Base-by-base conservation (phyloP, 2,888 invertebrate species). In the Stenodema calcarata region DNA sequence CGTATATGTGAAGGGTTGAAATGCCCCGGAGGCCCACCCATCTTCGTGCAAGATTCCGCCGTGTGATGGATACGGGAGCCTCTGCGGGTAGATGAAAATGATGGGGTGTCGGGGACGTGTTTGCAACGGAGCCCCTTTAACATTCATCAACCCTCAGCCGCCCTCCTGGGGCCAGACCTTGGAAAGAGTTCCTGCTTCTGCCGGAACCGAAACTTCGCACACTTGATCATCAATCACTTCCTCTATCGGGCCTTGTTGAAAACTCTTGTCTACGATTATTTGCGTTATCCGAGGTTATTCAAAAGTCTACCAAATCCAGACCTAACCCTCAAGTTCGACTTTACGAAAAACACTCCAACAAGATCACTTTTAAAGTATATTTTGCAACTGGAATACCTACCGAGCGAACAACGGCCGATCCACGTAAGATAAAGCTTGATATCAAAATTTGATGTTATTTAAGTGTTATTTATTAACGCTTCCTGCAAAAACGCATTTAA, bases 71-170 rank as follows among this genome's bases (percentile, higher is more conserved):
- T 73, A 73, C 73, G n/a, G 73, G 30, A 18, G 35, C 35, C n/a
- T 30, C 41, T 73, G 73, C 30, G 73, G 73, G 73, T 73, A 73
- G 73, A 73, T 73, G 73, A 73, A 62, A 73, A 73, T 73, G 73
- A 73, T 73, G 73, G 73, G 73, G 73, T 73, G 73, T 73, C 73
- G 18, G 35, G 73, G 41, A 73, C 73, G 73, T 73, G 73, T 73
- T 62, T 73, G 73, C 41, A 35, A 23, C 35, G 27, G 12, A 30
- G 27, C 35, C 73, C 16, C 73, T 18, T 73, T 28, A 35, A 73
- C 73, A 73, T 73, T 73, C 73, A 73, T 73, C 73, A 73, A 73
- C 73, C 73, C 30, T 73, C 23, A 14, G 12, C 70, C 41, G 4
- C 73, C n/a, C 73, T 30, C 73, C 16, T 73, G 73, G 73, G 73